phyloP scores from a whole-genome alignment of 2,888 invertebrate genomes.

The Catotricha subobsoleta region DNA sequence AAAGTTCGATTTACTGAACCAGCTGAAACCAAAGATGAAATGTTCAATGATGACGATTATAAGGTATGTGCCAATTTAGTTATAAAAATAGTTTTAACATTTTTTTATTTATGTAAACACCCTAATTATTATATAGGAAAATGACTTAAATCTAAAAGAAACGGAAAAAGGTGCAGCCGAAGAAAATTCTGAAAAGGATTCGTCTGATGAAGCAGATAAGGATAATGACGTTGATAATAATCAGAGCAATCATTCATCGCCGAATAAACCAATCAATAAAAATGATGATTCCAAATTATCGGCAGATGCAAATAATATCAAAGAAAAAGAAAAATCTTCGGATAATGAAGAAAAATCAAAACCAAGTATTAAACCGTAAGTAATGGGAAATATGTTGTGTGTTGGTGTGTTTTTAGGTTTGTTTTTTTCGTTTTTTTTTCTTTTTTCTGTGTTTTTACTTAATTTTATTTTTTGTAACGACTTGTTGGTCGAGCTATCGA shows the following conservation, averaged over 20 bases:
- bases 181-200: slow-evolving; percentile 13
- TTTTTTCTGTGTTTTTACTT: background rate
- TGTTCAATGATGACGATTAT: slow-evolving; percentile 21
- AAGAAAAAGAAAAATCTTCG: slow-evolving; percentile 13
- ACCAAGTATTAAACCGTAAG: slow-evolving; percentile 19
- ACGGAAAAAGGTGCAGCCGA: slow-evolving; percentile 5
- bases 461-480: slow-evolving; percentile 1
- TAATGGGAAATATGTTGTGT: background rate
- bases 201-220: slow-evolving; percentile 10
- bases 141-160: background rate
- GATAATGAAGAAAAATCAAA: slow-evolving; percentile 15
- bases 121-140: slow-evolving; percentile 1
- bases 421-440: slow-evolving; percentile 2
- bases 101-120: background rate
- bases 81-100: background rate
- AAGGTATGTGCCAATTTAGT: slow-evolving; percentile 3
- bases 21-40: slow-evolving; percentile 15
- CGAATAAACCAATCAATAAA: slow-evolving; percentile 10
- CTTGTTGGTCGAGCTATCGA: too few relatives aligned
- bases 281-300: slow-evolving; percentile 8
- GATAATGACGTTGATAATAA: slow-evolving; percentile 5
- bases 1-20: slow-evolving; percentile 78
- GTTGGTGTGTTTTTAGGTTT: background rate
- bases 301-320: slow-evolving; percentile 13
- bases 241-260: slow-evolving; percentile 8